A percentile compares a stretch with the other conserved stretches of the same genome.
Conservation (phyloP, 2,113 vertebrate species). For the Tyto alba region DNA sequence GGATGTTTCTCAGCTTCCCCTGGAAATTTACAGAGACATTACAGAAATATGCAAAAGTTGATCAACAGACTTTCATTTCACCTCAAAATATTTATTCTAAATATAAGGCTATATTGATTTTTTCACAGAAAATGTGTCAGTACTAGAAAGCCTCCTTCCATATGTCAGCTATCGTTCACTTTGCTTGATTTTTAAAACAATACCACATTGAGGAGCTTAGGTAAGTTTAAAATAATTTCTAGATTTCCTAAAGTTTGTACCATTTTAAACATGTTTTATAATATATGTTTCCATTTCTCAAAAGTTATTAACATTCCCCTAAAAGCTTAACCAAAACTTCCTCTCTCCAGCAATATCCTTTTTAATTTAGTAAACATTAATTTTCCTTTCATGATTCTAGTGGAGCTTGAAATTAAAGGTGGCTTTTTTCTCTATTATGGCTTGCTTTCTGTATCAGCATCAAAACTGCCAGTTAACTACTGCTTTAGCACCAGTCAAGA, state of each 20-base stretch:
- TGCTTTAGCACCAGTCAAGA: background rate
- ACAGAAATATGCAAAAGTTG: background rate
- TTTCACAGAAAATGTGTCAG: background rate
- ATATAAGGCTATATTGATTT: background rate
- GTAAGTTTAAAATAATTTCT: background rate
- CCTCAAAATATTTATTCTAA: background rate
- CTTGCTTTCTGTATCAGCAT: background rate
- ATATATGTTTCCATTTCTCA: background rate
- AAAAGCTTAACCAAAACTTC: constrained; percentile 26
- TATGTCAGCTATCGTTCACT: background rate
- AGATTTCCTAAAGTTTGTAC: background rate
- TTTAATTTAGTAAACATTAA: constrained; percentile 44
- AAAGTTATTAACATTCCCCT: background rate
- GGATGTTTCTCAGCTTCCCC: background rate
- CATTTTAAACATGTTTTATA: background rate
- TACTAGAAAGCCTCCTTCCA: background rate
- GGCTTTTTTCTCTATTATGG: background rate
- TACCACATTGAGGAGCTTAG: background rate
- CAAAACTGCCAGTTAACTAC: background rate
- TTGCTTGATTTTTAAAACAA: background rate
- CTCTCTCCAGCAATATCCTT: constrained; percentile 3
- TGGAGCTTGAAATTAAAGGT: constrained; percentile 58
- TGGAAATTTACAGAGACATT: background rate
- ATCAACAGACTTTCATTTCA: background rate
- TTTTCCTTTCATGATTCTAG: constrained; percentile 48